Percentiles rank a stretch among this genome's conserved stretches.
Conservation (phyloP, 1,140 invertebrate species). For the Drosophila leontia region DNA sequence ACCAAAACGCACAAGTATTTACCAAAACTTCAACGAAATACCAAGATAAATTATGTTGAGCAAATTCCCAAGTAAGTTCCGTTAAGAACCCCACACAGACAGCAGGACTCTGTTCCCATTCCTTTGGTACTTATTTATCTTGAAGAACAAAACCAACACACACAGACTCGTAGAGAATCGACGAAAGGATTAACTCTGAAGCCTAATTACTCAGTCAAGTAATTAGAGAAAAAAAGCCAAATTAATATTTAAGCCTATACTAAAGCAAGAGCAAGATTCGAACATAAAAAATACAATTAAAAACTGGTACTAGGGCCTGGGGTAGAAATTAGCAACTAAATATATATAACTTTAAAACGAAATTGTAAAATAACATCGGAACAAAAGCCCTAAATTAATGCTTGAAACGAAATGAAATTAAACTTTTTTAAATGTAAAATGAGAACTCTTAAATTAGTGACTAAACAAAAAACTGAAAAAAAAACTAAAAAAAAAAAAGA, state of each 20-base stretch:
- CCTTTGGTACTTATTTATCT: constrained; percentile 53
- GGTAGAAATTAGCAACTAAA: constrained; percentile 66
- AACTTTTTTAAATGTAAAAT: constrained; percentile 74
- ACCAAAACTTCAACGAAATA: constrained; percentile 33
- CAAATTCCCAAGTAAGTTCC: constrained; percentile 36
- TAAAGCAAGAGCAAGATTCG: constrained; percentile 28
- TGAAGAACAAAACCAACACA: constrained; percentile 15
- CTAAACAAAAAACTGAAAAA: constrained; percentile 22
- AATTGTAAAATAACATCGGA: constrained; percentile 55
- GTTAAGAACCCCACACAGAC: constrained; percentile 9
- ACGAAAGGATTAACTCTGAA: constrained; percentile 20
- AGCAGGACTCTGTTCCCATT: constrained; percentile 27
- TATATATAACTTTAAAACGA: constrained; percentile 45
- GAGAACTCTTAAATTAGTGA: constrained; percentile 12
- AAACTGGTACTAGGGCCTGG: constrained; percentile 76
- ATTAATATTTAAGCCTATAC: constrained; percentile 74
- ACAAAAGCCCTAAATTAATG: constrained; percentile 57
- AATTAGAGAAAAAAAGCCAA: constrained; percentile 73
- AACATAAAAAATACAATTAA: constrained; percentile 24
- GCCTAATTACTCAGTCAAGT: constrained; percentile 37
- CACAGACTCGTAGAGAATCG: background rate
- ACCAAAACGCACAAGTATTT: constrained; percentile 36
- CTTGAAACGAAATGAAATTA: constrained; percentile 49
- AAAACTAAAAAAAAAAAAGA: constrained; percentile 17
- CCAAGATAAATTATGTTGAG: constrained; percentile 34